Evolutionary conservation across 2,797 vertebrate genomes (phyloP), one percentile per base, ranked within the genome.

Genomic region (Capromys pilorides): DNA sequence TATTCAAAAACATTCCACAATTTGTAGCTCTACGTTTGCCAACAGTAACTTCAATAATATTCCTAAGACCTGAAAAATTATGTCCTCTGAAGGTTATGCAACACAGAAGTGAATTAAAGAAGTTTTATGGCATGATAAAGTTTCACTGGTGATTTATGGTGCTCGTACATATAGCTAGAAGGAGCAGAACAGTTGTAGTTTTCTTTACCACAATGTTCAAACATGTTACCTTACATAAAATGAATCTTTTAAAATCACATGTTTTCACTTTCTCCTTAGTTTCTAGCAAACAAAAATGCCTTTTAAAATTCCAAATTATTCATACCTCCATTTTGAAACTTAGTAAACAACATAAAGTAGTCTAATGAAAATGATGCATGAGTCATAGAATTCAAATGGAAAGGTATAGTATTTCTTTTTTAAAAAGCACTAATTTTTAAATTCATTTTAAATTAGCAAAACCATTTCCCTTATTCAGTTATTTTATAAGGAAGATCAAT

Each of bases 281-380:
- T 96, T 85, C 69, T 78, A 2, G 80, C 49, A 8, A 92, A 9
- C 26, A 90, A 87, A 80, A 85, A 69, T 45, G 19, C 4, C 62
- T 86, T 90, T 87, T 73, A 9, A 89, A 86, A 88, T 91, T 79
- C 39, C n/a, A 64, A 92, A 93, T n/a, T 86, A 94, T 62, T 67
- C 39, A 16, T 49, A 86, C 51, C 36, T 95, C 78, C 90, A 51
- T 81, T 93, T 54, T 93, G 62, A 95, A 95, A 89, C 73, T n/a
- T 19, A 88, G 19, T 64, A 19, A 75, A 57, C 64, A 90, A 36
- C 90, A 93, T 87, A 94, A 77, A 89, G n/a, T n/a, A 78, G 62
- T 62, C n/a, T 31, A 88, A 69, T 26, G 67, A 36, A 87, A 36
- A 96, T 82, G 88, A 92, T 67, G 21, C 91, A 84, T 39, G 96